Conservation (phyloP, 2,888 invertebrate genomes). For the Apotomis capreana region DNA sequence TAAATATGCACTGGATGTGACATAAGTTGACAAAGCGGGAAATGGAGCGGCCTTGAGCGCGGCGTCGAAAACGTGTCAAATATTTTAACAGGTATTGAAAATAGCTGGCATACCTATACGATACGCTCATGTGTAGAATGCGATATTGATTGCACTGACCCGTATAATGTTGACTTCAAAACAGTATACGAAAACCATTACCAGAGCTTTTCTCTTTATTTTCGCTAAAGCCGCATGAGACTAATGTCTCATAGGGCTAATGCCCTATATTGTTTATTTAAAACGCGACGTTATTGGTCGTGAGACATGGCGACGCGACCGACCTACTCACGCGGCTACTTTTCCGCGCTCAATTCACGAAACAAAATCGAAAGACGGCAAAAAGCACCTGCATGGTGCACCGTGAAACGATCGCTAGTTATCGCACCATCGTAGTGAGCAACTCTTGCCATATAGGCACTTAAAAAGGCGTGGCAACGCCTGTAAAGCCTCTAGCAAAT, state of each 20-base stretch:
- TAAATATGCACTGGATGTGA: constrained; percentile 55
- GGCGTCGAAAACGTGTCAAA: constrained; percentile 14
- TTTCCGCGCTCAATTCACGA: too few relatives aligned
- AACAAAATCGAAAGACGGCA: too few relatives aligned
- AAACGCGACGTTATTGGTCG: too few relatives aligned
- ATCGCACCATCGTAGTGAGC: neutral
- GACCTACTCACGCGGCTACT: too few relatives aligned
- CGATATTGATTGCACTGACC: neutral
- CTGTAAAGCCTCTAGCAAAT: constrained; percentile 22
- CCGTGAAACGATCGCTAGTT: too few relatives aligned
- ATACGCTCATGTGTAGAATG: neutral
- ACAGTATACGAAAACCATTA: too few relatives aligned
- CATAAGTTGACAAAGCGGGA: constrained; percentile 45
- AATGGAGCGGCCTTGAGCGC: constrained; percentile 22
- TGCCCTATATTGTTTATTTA: neutral
- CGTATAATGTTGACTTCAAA: neutral
- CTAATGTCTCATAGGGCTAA: too few relatives aligned
- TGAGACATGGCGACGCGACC: too few relatives aligned
- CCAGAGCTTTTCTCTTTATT: too few relatives aligned
- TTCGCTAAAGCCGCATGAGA: too few relatives aligned
- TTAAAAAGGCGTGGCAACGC: constrained; percentile 10
- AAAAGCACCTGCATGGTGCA: too few relatives aligned
- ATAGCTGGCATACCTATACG: constrained; percentile 3
- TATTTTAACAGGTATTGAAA: constrained; percentile 19
- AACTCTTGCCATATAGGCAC: neutral